Evolutionary conservation across 2,797 vertebrate species (phyloP).

Genomic region (Erethizon dorsatum): DNA sequence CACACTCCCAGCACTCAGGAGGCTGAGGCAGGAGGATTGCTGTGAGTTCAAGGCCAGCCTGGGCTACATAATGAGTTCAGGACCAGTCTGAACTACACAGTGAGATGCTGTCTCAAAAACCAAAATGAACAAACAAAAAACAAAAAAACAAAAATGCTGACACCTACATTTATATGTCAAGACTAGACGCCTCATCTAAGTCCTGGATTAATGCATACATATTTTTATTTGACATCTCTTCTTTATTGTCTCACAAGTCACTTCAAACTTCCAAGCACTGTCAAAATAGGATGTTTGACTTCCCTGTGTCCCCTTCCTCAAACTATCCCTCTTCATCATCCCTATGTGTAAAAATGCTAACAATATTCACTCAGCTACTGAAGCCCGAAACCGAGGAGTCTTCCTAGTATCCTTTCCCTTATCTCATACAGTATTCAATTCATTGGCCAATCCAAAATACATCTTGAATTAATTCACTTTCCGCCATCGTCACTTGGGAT

Average conservation of each 20-base stretch:
- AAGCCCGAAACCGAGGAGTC: background rate
- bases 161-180: background rate
- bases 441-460: background rate
- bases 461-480: conserved; percentile 33
- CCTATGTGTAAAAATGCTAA: background rate
- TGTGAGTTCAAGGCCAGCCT: too few relatives aligned
- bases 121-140: too few relatives aligned
- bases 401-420: background rate
- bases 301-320: background rate
- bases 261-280: background rate
- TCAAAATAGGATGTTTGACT: background rate
- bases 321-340: background rate
- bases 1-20: too few relatives aligned
- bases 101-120: too few relatives aligned
- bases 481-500: background rate
- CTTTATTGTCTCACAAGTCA: background rate
- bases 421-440: background rate
- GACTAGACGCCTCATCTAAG: background rate
- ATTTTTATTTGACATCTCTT: background rate
- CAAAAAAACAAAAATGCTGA: background rate
- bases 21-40: too few relatives aligned
- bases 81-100: too few relatives aligned
- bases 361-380: background rate
- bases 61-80: too few relatives aligned
- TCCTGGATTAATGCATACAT: background rate